A percentile compares a stretch with the other conserved stretches of the same genome.
Conservation (phyloP, 1,140 invertebrate genomes). For the Drosophila nigrodunni region DNA sequence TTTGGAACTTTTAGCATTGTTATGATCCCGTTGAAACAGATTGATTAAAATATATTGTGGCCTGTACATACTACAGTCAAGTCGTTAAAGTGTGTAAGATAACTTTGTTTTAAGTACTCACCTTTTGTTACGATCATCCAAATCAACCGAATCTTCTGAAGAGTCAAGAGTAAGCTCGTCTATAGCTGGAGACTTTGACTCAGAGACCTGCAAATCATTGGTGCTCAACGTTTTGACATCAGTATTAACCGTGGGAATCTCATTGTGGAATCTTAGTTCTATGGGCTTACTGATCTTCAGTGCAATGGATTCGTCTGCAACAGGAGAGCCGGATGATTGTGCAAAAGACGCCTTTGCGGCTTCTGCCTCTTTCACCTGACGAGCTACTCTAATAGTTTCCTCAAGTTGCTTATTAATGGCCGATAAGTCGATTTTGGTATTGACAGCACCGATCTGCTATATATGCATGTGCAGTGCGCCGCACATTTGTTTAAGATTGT, state of each 20-base stretch:
- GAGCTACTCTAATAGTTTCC: constrained; percentile 83
- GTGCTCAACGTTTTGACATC: constrained; percentile 67
- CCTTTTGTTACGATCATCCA: constrained; percentile 91
- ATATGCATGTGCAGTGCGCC: constrained; percentile 6
- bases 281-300: constrained; percentile 80
- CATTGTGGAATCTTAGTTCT: constrained; percentile 85
- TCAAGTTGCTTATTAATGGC: constrained; percentile 84
- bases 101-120: constrained; percentile 54
- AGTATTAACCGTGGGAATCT: constrained; percentile 63
- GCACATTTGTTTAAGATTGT: constrained; percentile 18
- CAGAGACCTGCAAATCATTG: constrained; percentile 82
- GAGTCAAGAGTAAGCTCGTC: constrained; percentile 87
- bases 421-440: constrained; percentile 81
- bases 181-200: constrained; percentile 86
- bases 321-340: constrained; percentile 52
- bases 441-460: constrained; percentile 75
- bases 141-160: constrained; percentile 88
- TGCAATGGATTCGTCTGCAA: constrained; percentile 60
- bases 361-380: constrained; percentile 82
- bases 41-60: no score
- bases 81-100: not conserved
- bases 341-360: constrained; percentile 67
- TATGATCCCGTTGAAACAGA: no score
- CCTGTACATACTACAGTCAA: no score
- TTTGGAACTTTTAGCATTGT: no score